A percentile compares a stretch with the other conserved stretches of the same genome.
Evolutionary conservation across 2,797 vertebrate genomes (phyloP).

Genomic region (Harpagifer antarcticus): DNA sequence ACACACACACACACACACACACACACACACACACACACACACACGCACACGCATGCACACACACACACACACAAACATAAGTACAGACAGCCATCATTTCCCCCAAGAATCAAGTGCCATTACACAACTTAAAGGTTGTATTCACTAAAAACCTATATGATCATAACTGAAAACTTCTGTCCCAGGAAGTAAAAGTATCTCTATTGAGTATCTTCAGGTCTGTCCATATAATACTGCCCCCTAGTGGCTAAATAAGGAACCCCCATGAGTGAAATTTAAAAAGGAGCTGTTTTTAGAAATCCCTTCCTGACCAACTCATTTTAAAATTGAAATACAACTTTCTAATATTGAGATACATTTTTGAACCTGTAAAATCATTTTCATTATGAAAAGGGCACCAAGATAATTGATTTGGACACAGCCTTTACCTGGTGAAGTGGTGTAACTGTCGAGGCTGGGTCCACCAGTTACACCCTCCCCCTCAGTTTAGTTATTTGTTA

Average conservation of each 20-base stretch:
- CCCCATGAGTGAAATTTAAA: neutral
- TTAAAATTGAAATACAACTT: neutral
- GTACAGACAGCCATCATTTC: constrained; percentile 13
- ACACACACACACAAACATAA: neutral
- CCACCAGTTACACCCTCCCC: neutral
- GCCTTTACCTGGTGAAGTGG: constrained; percentile 44
- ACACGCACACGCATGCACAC: constrained; percentile 9
- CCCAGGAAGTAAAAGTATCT: neutral
- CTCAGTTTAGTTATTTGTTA: constrained; percentile 71
- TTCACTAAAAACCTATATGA: constrained; percentile 28
- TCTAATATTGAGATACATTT: neutral
- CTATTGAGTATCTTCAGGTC: constrained; percentile 21
- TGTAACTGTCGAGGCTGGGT: constrained; percentile 24
- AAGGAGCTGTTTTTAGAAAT: neutral
- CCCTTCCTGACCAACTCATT: neutral
- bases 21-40: constrained; percentile 23
- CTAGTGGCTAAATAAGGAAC: constrained; percentile 60
- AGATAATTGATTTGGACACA: constrained; percentile 40
- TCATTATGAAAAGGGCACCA: neutral
- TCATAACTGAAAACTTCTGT: constrained; percentile 9
- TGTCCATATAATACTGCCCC: constrained; percentile 70
- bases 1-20: neutral
- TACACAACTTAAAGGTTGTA: neutral
- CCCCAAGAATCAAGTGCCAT: constrained; percentile 15
- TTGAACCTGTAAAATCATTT: neutral